Evolutionary conservation across 2,113 vertebrate genomes (phyloP).

Genomic region (Albula glossodonta): DNA sequence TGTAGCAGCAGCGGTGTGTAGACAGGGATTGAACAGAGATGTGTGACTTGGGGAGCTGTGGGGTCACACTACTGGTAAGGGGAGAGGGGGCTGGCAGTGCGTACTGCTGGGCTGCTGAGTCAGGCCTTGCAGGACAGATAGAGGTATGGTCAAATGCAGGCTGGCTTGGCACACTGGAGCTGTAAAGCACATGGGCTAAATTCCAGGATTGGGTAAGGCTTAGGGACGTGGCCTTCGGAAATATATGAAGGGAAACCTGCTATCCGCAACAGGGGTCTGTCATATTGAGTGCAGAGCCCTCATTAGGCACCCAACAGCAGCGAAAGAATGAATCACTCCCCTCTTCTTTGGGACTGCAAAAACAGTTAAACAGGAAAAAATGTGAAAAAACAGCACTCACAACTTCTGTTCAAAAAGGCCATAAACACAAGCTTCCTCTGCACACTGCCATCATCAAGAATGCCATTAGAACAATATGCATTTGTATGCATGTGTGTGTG

Average conservation of each 20-base stretch:
- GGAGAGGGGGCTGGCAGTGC: neutral
- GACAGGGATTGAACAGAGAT: neutral
- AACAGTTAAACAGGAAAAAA: neutral
- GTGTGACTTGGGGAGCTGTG: neutral
- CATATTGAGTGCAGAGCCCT: too few relatives aligned
- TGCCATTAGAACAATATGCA: neutral
- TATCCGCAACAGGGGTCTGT: neutral
- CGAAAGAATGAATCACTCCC: neutral
- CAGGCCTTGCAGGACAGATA: constrained; percentile 4
- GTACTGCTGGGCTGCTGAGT: neutral
- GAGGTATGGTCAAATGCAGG: neutral
- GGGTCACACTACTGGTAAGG: neutral
- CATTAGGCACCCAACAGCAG: neutral
- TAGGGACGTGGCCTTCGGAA: neutral
- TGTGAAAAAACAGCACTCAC: neutral
- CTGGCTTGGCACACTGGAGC: neutral
- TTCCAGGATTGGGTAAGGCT: neutral
- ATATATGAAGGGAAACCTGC: neutral
- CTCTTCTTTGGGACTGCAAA: neutral
- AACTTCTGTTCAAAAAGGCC: neutral
- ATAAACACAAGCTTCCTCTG: neutral
- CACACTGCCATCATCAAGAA: neutral
- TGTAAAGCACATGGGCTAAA: neutral
- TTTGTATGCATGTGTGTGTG: too few relatives aligned
- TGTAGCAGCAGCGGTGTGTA: too few relatives aligned